phyloP scores from a whole-genome alignment of 64 coral and sea anemone genomes.

The Montipora efflorescens region DNA sequence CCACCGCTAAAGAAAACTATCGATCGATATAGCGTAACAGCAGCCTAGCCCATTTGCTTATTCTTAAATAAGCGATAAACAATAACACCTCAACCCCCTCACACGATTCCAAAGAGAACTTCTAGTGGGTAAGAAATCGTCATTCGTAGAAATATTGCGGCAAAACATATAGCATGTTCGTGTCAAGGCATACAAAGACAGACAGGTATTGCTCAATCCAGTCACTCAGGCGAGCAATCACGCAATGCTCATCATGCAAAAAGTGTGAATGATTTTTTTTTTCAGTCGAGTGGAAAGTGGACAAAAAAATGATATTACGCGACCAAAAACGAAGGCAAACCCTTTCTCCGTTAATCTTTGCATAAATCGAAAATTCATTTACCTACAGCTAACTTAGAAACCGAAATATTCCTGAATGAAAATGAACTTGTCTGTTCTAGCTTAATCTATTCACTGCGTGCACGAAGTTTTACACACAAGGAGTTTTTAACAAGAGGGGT shows the following conservation, averaged over 20 bases:
- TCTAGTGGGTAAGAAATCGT: not conserved
- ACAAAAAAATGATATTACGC: not conserved
- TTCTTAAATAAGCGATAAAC: too few relatives aligned
- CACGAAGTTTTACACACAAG: not conserved
- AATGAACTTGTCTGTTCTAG: not conserved
- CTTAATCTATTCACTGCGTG: not conserved
- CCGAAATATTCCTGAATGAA: conserved; percentile 29
- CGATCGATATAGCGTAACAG: too few relatives aligned
- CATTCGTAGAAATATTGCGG: not conserved
- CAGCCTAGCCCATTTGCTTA: too few relatives aligned
- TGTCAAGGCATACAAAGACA: not conserved
- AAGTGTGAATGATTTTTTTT: not conserved
- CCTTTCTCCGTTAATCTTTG: not conserved
- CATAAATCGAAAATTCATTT: not conserved
- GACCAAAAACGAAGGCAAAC: not conserved
- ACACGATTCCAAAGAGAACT: not conserved
- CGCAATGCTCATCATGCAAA: not conserved
- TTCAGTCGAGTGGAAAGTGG: not conserved
- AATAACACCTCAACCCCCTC: too few relatives aligned
- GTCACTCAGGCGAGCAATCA: not conserved
- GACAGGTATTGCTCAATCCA: conserved; percentile 5
- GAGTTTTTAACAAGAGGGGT: too few relatives aligned
- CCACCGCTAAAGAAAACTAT: too few relatives aligned
- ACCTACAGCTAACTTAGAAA: conserved; percentile 6
- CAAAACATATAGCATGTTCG: not conserved